Conservation (phyloP, 2,113 vertebrate species). For the Lampris incognitus region DNA sequence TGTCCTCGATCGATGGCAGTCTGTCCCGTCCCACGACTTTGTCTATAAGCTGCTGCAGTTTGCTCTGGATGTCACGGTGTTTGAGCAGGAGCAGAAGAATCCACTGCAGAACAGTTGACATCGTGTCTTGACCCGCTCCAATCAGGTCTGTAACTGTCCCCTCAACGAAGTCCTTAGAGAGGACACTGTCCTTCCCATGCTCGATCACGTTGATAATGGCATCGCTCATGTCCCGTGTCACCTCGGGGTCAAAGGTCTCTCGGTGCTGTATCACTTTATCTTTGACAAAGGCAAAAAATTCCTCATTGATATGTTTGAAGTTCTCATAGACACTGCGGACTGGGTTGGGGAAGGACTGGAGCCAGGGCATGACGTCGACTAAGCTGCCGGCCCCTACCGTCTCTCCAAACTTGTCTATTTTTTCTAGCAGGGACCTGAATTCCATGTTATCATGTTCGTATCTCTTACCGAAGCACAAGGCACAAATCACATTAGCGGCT, state of each 20-base stretch:
- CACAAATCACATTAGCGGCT: slow-evolving; percentile 87
- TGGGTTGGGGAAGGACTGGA: slow-evolving; percentile 88
- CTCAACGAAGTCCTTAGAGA: slow-evolving; percentile 83
- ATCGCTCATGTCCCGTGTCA: slow-evolving; percentile 85
- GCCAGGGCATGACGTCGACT: slow-evolving; percentile 91
- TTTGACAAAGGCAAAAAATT: slow-evolving; percentile 84
- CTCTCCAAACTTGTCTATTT: slow-evolving; percentile 85
- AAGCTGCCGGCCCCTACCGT: slow-evolving; percentile 89
- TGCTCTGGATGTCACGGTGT: slow-evolving; percentile 80
- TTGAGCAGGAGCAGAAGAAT: slow-evolving; percentile 85
- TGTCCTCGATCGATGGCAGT: slow-evolving; percentile 82
- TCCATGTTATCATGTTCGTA: slow-evolving; percentile 85
- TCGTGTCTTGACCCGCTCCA: slow-evolving; percentile 89
- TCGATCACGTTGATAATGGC: slow-evolving; percentile 84
- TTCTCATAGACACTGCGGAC: slow-evolving; percentile 85
- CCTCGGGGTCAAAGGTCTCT: slow-evolving; percentile 73
- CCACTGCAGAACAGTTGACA: slow-evolving; percentile 85
- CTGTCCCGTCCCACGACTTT: slow-evolving; percentile 82
- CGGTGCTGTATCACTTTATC: slow-evolving; percentile 84
- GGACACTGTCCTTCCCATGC: slow-evolving; percentile 62
- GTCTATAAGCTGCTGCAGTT: slow-evolving; percentile 85
- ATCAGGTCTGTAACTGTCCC: slow-evolving; percentile 85
- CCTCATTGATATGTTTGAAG: slow-evolving; percentile 85
- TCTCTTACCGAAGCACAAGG: slow-evolving; percentile 88
- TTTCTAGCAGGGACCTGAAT: slow-evolving; percentile 82